Conservation (phyloP, 2,888 invertebrate species). For the Cheilosia vernalis region DNA sequence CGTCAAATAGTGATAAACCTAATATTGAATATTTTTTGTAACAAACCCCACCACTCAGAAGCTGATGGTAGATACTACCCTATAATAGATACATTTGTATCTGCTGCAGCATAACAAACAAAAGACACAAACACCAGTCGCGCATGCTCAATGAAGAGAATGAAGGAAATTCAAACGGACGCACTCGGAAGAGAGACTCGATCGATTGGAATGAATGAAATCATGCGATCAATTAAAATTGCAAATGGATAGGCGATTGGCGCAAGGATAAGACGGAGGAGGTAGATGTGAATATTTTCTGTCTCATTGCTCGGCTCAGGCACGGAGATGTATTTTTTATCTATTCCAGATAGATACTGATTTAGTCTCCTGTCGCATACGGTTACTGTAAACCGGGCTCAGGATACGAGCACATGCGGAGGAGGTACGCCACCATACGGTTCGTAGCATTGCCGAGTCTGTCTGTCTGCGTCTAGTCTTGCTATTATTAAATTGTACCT, state of each 20-base stretch:
- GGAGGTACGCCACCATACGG: conserved; percentile 30
- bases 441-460: background rate
- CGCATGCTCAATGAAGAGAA: conserved; percentile 17
- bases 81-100: conserved; percentile 42
- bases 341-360: conserved; percentile 22
- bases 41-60: background rate
- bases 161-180: conserved; percentile 51
- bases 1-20: conserved; percentile 15
- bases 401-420: conserved; percentile 21
- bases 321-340: conserved; percentile 29
- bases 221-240: conserved; percentile 74
- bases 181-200: conserved; percentile 43
- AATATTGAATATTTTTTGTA: conserved; percentile 22
- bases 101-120: conserved; percentile 23
- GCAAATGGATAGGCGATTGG: conserved; percentile 51
- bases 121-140: conserved; percentile 38
- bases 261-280: conserved; percentile 34
- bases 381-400: conserved; percentile 22
- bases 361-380: conserved; percentile 48
- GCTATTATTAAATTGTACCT: conserved; percentile 68
- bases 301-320: conserved; percentile 7
- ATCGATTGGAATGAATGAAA: conserved; percentile 74
- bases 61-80: background rate
- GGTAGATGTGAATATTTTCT: conserved; percentile 21
- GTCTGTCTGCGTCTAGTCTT: conserved; percentile 51